Percentiles rank a stretch among this genome's conserved stretches.
Conservation (phyloP, 2,797 vertebrate genomes). For the Amphiprion clarkii region DNA sequence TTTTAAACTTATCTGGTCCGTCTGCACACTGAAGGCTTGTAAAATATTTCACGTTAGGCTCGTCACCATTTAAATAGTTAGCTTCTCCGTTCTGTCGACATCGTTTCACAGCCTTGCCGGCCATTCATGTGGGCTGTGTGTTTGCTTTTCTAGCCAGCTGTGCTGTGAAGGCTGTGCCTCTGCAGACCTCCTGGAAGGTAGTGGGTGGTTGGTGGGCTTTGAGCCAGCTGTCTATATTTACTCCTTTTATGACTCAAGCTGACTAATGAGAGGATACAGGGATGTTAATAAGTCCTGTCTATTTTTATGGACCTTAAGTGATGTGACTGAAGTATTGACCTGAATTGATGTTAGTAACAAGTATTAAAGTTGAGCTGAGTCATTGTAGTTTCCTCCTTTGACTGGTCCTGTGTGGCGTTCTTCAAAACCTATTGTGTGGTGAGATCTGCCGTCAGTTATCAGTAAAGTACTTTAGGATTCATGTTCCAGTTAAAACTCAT, state of each 20-base stretch:
- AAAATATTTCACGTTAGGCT: not conserved
- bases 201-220: conserved; percentile 56
- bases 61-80: not conserved
- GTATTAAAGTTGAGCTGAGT: conserved; percentile 3
- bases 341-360: conserved; percentile 27
- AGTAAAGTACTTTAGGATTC: conserved; percentile 1
- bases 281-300: conserved; percentile 43
- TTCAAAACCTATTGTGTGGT: not conserved
- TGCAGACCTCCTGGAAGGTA: conserved; percentile 72
- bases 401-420: not conserved
- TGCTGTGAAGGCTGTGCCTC: conserved; percentile 55
- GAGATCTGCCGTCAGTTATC: conserved; percentile 13
- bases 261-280: conserved; percentile 61
- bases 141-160: conserved; percentile 73
- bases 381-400: not conserved
- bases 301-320: conserved; percentile 21
- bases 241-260: conserved; percentile 55
- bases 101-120: conserved; percentile 36
- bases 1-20: too few relatives aligned
- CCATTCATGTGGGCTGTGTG: conserved; percentile 56
- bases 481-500: conserved; percentile 21
- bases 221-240: conserved; percentile 66
- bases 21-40: not conserved
- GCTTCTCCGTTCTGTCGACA: conserved; percentile 24
- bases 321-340: conserved; percentile 25